Evolutionary conservation across 2,888 invertebrate species (phyloP).

Genomic region (Dichetophora obliterata): DNA sequence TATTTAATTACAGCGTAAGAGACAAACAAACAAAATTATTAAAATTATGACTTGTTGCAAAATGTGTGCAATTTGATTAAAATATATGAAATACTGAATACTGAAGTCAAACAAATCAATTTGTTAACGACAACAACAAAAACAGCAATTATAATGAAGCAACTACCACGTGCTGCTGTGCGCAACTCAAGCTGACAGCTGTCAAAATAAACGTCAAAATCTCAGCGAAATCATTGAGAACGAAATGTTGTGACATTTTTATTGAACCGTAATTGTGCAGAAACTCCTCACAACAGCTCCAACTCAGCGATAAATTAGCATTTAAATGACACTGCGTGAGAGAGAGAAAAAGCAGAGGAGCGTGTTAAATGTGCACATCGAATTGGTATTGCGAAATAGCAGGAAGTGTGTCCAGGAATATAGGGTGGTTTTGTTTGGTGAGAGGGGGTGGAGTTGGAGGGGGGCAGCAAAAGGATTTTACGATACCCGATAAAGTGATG

Average conservation of each 20-base stretch:
- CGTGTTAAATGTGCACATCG: not conserved
- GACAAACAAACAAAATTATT: too few species aligned
- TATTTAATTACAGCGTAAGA: too few species aligned
- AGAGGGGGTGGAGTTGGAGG: not conserved
- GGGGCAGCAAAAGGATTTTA: not conserved
- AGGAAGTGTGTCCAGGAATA: too few species aligned
- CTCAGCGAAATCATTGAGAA: not conserved
- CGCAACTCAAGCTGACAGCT: not conserved
- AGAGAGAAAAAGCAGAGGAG: not conserved
- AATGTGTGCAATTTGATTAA: too few species aligned
- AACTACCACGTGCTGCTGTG: not conserved
- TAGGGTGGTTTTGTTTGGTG: not conserved
- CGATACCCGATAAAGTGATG: slow-evolving; percentile 38
- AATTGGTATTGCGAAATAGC: not conserved
- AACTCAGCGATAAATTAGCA: slow-evolving; percentile 39
- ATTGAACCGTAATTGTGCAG: slow-evolving; percentile 50
- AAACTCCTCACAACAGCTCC: slow-evolving; percentile 10
- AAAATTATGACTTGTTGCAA: too few species aligned
- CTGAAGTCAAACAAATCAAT: not conserved
- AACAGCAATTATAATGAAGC: not conserved
- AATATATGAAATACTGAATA: not conserved
- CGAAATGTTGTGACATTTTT: slow-evolving; percentile 60
- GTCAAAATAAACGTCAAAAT: not conserved
- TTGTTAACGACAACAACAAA: not conserved
- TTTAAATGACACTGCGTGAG: slow-evolving; percentile 26